A percentile compares a stretch with the other conserved stretches of the same genome.
phyloP scores from a whole-genome alignment of 2,113 vertebrate species.

The Fulica atra region DNA sequence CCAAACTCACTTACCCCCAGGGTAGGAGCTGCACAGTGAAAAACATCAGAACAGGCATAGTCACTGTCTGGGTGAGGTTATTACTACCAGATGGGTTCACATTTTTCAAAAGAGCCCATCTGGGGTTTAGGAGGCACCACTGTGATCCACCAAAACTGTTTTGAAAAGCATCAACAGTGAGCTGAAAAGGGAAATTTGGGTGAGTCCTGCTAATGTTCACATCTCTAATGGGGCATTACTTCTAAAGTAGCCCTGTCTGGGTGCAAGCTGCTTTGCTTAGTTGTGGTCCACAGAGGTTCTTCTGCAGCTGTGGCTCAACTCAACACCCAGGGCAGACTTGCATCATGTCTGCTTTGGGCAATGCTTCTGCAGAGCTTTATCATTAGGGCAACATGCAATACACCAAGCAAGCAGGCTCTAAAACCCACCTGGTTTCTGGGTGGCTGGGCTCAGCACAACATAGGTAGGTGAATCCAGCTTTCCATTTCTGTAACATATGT shows the following conservation, averaged over 20 bases:
- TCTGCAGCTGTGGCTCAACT: no score
- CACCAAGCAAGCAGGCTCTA: no score
- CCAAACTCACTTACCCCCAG: not conserved
- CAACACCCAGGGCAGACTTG: no score
- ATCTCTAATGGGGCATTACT: no score
- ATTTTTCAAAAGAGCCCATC: not conserved
- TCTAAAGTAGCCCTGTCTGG: no score
- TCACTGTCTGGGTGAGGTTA: not conserved
- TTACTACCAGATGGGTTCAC: not conserved
- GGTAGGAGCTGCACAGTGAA: not conserved
- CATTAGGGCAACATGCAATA: not conserved
- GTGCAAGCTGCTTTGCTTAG: no score
- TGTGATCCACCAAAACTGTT: not conserved
- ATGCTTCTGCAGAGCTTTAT: not conserved
- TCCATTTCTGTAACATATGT: rapidly evolving
- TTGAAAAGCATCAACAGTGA: not conserved
- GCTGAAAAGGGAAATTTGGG: no score
- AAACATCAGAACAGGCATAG: not conserved
- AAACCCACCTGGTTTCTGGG: rapidly evolving
- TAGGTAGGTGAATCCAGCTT: not conserved
- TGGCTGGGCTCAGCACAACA: not conserved
- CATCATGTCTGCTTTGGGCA: no score
- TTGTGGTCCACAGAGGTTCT: no score
- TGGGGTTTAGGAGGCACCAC: not conserved
- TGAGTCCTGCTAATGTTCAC: no score